Evolutionary conservation across 2,888 invertebrate species (phyloP).

Genomic region (Lycocerus yunnanus): DNA sequence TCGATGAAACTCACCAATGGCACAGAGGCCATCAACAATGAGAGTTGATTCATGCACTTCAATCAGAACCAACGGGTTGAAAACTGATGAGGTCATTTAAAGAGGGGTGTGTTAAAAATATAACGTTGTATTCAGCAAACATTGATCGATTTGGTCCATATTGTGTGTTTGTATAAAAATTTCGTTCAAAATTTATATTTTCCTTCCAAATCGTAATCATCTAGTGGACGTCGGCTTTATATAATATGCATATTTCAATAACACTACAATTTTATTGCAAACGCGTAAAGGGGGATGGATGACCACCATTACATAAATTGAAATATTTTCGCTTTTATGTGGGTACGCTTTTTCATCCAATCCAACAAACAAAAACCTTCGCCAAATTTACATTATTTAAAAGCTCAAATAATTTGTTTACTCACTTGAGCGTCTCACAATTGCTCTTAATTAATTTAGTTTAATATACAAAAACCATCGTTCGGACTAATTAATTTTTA

Average conservation of each 20-base stretch:
- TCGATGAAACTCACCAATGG: slow-evolving; percentile 42
- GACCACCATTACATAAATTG: slow-evolving; percentile 35
- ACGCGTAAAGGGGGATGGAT: slow-evolving; percentile 33
- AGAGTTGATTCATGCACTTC: slow-evolving; percentile 50
- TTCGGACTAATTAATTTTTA: background rate
- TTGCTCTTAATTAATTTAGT: background rate
- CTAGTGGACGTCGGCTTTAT: slow-evolving; percentile 24
- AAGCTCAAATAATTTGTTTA: background rate
- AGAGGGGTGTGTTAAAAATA: slow-evolving; percentile 25
- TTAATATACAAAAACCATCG: background rate
- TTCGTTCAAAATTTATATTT: slow-evolving; percentile 27
- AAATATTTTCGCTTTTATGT: slow-evolving; percentile 28
- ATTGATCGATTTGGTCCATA: slow-evolving; percentile 26
- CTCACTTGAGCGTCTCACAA: background rate
- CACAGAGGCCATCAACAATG: slow-evolving; percentile 42
- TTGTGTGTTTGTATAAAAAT: slow-evolving; percentile 21
- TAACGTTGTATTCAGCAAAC: slow-evolving; percentile 29
- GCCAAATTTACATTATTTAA: background rate
- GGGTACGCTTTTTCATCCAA: background rate
- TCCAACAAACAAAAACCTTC: background rate
- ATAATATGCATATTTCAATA: slow-evolving; percentile 38
- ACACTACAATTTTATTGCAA: slow-evolving; percentile 39
- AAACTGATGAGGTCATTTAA: slow-evolving; percentile 51
- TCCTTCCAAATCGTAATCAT: slow-evolving; percentile 32
- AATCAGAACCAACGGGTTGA: slow-evolving; percentile 49